These are phyloP conservation scores for Hippocampus kuda DNA, from an alignment of 2,797 vertebrate species.

Conservation along the genomic window DNA sequence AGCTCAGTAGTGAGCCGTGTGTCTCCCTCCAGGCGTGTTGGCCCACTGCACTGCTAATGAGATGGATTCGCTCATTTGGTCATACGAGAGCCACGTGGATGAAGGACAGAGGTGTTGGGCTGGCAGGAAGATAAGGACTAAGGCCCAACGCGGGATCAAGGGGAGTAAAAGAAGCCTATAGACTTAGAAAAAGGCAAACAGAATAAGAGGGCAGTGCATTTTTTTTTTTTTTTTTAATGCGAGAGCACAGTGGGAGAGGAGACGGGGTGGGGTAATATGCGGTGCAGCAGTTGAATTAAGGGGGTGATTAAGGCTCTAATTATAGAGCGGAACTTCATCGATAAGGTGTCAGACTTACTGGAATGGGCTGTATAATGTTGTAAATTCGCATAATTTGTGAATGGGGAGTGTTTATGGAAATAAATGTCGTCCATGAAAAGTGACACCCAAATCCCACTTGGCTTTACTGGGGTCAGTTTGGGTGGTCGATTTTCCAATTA, in stretches of 20 bases:
- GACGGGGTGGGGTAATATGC: conserved; percentile 40
- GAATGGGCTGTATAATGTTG: conserved; percentile 48
- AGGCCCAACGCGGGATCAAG: conserved; percentile 12
- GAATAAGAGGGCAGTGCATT: background rate
- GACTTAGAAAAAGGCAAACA: conserved; percentile 10
- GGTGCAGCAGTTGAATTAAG: conserved; percentile 68
- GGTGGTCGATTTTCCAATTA: background rate
- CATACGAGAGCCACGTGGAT: conserved; percentile 27
- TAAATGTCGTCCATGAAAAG: conserved; percentile 1
- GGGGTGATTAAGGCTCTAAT: conserved; percentile 78
- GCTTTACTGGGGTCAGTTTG: background rate
- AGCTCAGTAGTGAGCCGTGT: conserved; percentile 36
- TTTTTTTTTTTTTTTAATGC: background rate
- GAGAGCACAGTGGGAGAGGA: conserved; percentile 17
- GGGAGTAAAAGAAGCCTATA: conserved; percentile 9
- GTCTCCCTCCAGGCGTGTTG: conserved; percentile 39
- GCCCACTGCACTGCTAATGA: conserved; percentile 51
- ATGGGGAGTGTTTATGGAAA: conserved; percentile 1
- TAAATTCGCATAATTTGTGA: conserved; percentile 36
- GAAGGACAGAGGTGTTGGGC: conserved; percentile 30
- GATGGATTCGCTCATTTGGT: conserved; percentile 52
- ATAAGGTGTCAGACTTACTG: conserved; percentile 69
- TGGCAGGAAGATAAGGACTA: conserved; percentile 15
- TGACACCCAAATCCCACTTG: background rate
- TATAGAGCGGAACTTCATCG: conserved; percentile 70